These are phyloP conservation scores for Pterocles gutturalis DNA, from an alignment of 2,113 vertebrate species.

Conservation along the genomic window DNA sequence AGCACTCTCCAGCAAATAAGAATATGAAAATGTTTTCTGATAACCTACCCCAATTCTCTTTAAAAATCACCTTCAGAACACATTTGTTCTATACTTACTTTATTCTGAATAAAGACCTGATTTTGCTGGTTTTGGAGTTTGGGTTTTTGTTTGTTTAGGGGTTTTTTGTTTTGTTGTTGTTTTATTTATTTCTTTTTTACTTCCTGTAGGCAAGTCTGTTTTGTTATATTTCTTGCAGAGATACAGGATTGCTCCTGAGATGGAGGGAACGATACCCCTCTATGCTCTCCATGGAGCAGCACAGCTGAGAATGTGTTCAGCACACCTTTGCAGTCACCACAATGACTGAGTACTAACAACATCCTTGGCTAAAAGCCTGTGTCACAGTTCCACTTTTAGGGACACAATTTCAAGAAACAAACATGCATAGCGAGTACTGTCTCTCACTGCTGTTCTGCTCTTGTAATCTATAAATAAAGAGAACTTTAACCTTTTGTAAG, in stretches of 20 bases:
- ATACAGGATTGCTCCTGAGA: background rate
- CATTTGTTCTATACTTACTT: background rate
- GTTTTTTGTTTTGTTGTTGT: background rate
- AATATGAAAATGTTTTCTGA: background rate
- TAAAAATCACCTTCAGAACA: background rate
- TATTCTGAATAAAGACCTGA: background rate
- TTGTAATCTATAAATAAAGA: slow-evolving; percentile 46
- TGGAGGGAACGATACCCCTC: background rate
- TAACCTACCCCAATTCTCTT: background rate
- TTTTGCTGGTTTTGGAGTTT: background rate
- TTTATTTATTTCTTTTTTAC: background rate
- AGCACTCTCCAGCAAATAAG: background rate
- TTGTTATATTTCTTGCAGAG: background rate
- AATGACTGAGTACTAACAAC: background rate
- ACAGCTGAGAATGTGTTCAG: background rate
- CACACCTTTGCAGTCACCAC: background rate
- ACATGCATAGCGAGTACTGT: background rate
- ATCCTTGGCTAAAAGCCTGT: background rate
- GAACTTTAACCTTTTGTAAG: slow-evolving; percentile 51
- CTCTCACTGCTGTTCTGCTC: background rate
- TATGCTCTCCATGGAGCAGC: background rate
- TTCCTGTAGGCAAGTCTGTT: background rate
- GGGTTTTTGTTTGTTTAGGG: background rate
- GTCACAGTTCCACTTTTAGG: background rate
- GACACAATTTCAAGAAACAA: background rate